A percentile compares a stretch with the other conserved stretches of the same genome.
Conservation (phyloP, 1,140 invertebrate species). For the Drosophila sechellia region DNA sequence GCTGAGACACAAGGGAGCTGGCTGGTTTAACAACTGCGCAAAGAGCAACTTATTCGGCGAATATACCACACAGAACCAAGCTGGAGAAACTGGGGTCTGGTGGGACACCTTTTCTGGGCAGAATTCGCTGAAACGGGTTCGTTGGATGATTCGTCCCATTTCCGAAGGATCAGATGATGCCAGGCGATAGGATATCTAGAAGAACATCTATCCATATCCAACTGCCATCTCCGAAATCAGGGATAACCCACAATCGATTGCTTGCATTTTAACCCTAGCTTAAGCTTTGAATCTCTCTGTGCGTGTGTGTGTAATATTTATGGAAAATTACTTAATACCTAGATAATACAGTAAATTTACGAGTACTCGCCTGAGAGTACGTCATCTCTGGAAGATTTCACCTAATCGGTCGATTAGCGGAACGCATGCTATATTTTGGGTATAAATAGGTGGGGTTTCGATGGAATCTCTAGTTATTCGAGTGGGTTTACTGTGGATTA, state of each 20-base stretch:
- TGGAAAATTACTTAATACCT: conserved; percentile 70
- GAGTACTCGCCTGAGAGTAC: conserved; percentile 24
- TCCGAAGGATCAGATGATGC: conserved; percentile 25
- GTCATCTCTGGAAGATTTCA: conserved; percentile 39
- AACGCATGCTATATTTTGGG: conserved; percentile 24
- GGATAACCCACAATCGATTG: conserved; percentile 24
- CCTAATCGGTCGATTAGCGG: conserved; percentile 54
- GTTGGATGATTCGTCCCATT: conserved; percentile 86
- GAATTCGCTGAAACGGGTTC: conserved; percentile 85
- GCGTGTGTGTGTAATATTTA: conserved; percentile 63
- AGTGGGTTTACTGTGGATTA: background rate
- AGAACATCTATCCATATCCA: conserved; percentile 13
- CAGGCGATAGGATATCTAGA: conserved; percentile 26
- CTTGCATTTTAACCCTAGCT: conserved; percentile 52
- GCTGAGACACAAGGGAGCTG: conserved; percentile 87
- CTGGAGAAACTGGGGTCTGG: conserved; percentile 86
- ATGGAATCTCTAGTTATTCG: background rate
- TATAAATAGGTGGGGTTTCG: conserved; percentile 6
- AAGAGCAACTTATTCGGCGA: conserved; percentile 86
- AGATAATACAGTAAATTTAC: conserved; percentile 60
- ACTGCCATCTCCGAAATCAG: conserved; percentile 52
- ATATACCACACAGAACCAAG: conserved; percentile 83
- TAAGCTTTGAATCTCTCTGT: conserved; percentile 24
- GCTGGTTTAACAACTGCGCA: conserved; percentile 87
- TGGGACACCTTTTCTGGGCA: conserved; percentile 86